Conservation (phyloP, 2,113 vertebrate species). For the Platysteira castanea region DNA sequence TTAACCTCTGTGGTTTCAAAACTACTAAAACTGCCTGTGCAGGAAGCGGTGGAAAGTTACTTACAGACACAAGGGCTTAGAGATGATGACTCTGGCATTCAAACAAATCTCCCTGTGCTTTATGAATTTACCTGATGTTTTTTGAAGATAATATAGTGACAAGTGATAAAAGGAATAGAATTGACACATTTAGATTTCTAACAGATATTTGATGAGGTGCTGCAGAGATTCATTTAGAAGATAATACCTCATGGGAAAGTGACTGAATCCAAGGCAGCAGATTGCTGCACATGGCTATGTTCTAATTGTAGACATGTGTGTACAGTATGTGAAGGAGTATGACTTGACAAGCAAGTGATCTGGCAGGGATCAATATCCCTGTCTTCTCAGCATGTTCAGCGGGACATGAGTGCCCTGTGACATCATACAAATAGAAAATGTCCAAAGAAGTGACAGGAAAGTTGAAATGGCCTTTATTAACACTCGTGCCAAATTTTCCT, state of each 20-base stretch:
- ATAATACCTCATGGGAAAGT: conserved; percentile 44
- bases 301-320: conserved; percentile 35
- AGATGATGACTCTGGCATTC: conserved; percentile 6
- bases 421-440: neutral
- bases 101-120: conserved; percentile 22
- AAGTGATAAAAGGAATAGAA: conserved; percentile 51
- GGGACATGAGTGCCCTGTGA: neutral
- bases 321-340: neutral
- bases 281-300: neutral
- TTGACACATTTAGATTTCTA: conserved; percentile 29
- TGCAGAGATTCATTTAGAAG: conserved; percentile 34
- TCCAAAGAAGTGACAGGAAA: neutral
- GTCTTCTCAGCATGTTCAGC: neutral
- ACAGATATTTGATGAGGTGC: conserved; percentile 45
- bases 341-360: neutral
- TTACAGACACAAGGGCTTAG: conserved; percentile 36
- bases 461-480: neutral
- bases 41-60: conserved; percentile 34
- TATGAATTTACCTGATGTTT: conserved; percentile 58
- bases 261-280: neutral
- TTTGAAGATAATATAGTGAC: conserved; percentile 56
- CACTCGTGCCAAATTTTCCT: neutral
- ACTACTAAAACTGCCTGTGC: conserved; percentile 24
- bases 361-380: neutral
- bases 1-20: conserved; percentile 55